phyloP scores from a whole-genome alignment of 2,888 invertebrate genomes.

The Keiferia lycopersicella region DNA sequence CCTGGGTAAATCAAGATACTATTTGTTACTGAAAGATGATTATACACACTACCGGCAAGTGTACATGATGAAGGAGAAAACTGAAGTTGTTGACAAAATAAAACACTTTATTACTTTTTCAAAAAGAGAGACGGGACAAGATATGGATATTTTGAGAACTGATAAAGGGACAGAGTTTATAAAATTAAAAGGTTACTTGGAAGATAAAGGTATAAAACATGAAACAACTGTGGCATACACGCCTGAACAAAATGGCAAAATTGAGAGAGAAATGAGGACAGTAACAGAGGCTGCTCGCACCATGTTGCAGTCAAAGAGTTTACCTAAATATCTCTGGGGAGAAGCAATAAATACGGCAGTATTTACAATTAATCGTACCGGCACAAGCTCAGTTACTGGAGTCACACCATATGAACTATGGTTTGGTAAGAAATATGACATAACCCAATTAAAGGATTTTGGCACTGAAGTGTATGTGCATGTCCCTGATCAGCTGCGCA shows the following conservation, averaged over 20 bases:
- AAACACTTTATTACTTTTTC: slow-evolving; percentile 18
- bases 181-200: slow-evolving; percentile 27
- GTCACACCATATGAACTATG: neutral
- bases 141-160: neutral
- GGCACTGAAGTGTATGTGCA: slow-evolving; percentile 3
- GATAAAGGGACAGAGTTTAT: slow-evolving; percentile 19
- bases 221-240: slow-evolving; percentile 15
- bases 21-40: slow-evolving; percentile 23
- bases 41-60: slow-evolving; percentile 28
- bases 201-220: slow-evolving; percentile 17
- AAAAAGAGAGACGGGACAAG: slow-evolving; percentile 20
- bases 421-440: neutral
- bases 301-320: slow-evolving; percentile 28
- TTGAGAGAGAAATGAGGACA: slow-evolving; percentile 41
- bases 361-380: neutral
- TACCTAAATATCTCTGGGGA: slow-evolving; percentile 9
- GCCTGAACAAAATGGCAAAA: slow-evolving; percentile 25
- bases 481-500: slow-evolving; percentile 10
- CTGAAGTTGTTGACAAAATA: slow-evolving; percentile 1
- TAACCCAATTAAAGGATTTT: neutral
- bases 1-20: slow-evolving; percentile 18
- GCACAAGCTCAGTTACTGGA: neutral
- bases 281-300: slow-evolving; percentile 48
- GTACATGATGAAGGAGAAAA: slow-evolving; percentile 21
- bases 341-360: slow-evolving; percentile 13